A percentile compares a stretch with the other conserved stretches of the same genome.
Evolutionary conservation across 1,140 invertebrate genomes (phyloP).

Genomic region (Amyelois transitella): DNA sequence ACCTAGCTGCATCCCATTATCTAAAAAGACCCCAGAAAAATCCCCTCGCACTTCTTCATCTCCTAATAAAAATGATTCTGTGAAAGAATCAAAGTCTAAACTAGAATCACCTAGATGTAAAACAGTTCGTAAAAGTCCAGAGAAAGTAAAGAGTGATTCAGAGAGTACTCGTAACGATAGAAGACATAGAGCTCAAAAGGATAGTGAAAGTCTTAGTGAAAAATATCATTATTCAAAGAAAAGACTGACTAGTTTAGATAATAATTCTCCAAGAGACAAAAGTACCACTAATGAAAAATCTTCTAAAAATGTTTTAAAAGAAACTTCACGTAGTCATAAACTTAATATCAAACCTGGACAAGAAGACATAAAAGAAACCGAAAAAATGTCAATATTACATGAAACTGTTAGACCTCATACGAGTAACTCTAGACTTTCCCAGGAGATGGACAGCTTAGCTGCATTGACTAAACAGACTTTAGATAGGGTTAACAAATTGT

Average conservation of each 20-base stretch:
- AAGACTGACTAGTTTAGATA: constrained; percentile 73
- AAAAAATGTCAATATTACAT: constrained; percentile 61
- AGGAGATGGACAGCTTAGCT: constrained; percentile 78
- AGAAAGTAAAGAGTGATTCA: constrained; percentile 56
- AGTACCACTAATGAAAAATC: constrained; percentile 45
- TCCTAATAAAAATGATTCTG: constrained; percentile 49
- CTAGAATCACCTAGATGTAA: constrained; percentile 38
- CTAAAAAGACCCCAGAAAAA: constrained; percentile 53
- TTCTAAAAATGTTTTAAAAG: constrained; percentile 53
- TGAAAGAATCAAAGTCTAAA: constrained; percentile 49
- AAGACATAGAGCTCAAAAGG: constrained; percentile 65
- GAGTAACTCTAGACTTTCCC: constrained; percentile 71
- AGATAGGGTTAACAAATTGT: constrained; percentile 79
- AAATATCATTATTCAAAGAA: constrained; percentile 72
- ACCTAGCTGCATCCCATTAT: constrained; percentile 63
- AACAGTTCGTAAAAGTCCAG: constrained; percentile 45
- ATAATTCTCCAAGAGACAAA: constrained; percentile 61
- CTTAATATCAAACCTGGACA: constrained; percentile 31
- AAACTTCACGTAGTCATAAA: constrained; percentile 36
- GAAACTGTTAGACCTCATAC: constrained; percentile 59
- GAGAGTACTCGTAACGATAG: constrained; percentile 59
- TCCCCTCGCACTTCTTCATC: constrained; percentile 40
- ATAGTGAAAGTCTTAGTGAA: constrained; percentile 65
- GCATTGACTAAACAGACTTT: constrained; percentile 80
- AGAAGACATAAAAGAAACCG: constrained; percentile 34